A percentile compares a stretch with the other conserved stretches of the same genome.
Evolutionary conservation across 2,113 vertebrate species (phyloP).

Genomic region (Oreochromis tanganicae): DNA sequence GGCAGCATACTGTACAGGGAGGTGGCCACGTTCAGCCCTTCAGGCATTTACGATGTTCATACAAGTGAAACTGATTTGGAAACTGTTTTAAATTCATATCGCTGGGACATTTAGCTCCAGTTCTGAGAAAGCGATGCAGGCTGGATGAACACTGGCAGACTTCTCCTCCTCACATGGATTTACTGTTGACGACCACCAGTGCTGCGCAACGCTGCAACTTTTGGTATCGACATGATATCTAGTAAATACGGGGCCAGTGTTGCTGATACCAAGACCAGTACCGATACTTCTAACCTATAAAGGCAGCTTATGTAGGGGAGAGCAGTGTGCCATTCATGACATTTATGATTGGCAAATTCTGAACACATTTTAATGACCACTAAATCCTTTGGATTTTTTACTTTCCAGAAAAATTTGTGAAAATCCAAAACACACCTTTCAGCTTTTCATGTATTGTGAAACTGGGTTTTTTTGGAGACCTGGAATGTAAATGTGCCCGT

Average conservation of each 20-base stretch:
- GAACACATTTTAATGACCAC: not conserved
- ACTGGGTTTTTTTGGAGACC: not conserved
- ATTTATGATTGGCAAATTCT: not conserved
- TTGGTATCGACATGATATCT: not conserved
- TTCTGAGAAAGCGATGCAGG: not conserved
- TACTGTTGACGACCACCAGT: not conserved
- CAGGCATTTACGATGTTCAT: constrained; percentile 1
- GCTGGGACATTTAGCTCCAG: not conserved
- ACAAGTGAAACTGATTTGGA: constrained; percentile 2
- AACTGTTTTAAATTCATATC: constrained; percentile 2
- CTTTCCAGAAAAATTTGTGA: not conserved
- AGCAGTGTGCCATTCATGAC: not conserved
- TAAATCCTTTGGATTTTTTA: not conserved
- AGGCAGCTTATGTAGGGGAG: not conserved
- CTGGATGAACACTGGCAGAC: not conserved
- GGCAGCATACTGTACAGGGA: not conserved
- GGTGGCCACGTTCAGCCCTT: constrained; percentile 15
- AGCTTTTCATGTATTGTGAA: not conserved
- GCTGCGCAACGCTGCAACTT: not conserved
- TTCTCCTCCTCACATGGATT: not conserved
- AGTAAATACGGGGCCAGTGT: not conserved
- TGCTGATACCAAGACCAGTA: not conserved
- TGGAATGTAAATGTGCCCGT: not conserved
- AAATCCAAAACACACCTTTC: not conserved
- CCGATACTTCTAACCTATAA: not conserved